Percentiles rank a stretch among this genome's conserved stretches.
Conservation (phyloP, 2,113 vertebrate genomes). For the Alligator sinensis region DNA sequence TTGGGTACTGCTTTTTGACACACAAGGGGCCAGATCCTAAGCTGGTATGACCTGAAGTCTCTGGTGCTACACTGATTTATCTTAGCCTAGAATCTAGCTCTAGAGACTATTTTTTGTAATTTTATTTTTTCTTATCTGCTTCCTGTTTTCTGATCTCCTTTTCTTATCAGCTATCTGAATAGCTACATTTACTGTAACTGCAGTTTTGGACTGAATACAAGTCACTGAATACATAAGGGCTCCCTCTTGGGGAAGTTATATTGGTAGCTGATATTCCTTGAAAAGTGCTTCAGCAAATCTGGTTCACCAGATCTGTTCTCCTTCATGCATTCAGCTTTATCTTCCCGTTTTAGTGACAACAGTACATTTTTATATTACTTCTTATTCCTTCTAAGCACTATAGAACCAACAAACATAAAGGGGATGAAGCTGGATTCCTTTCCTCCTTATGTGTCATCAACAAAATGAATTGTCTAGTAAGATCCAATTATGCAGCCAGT, state of each 20-base stretch:
- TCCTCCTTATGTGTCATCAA: background rate
- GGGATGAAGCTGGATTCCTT: background rate
- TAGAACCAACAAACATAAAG: background rate
- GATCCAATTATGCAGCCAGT: background rate
- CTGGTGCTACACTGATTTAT: background rate
- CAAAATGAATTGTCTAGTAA: background rate
- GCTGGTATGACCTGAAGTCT: background rate
- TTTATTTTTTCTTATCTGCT: no score
- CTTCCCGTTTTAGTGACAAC: background rate
- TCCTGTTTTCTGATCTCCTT: background rate
- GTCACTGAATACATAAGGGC: background rate
- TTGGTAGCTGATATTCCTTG: background rate
- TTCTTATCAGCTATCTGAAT: background rate
- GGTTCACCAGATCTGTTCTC: background rate
- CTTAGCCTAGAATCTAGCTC: background rate
- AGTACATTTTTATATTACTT: background rate
- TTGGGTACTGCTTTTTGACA: background rate
- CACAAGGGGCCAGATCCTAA: background rate
- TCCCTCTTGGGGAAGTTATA: background rate
- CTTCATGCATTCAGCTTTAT: background rate
- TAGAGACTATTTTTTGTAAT: background rate
- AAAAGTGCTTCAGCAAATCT: background rate
- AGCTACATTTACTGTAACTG: background rate
- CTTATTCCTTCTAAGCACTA: background rate
- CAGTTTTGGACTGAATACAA: background rate